Evolutionary conservation across 2,888 invertebrate genomes (phyloP).

Genomic region (Andrena trimmerana): DNA sequence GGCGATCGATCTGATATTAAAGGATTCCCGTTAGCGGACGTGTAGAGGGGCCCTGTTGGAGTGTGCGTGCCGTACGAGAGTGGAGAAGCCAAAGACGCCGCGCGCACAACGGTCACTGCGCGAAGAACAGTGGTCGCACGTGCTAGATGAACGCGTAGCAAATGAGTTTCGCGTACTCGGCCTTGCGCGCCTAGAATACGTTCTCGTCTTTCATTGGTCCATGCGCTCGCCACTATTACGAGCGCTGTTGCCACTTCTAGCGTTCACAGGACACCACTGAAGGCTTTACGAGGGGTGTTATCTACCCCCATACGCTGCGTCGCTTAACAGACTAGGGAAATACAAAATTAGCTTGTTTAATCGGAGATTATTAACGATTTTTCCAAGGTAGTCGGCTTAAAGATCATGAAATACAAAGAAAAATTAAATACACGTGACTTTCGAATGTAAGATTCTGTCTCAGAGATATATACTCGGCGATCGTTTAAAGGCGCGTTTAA

Average conservation of each 20-base stretch:
- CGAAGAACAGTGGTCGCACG: slow-evolving; percentile 75
- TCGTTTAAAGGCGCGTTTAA: slow-evolving; percentile 14
- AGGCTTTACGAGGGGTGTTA: slow-evolving; percentile 23
- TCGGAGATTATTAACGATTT: neutral
- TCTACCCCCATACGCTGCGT: slow-evolving; percentile 18
- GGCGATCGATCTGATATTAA: slow-evolving; percentile 89
- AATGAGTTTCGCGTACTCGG: slow-evolving; percentile 75
- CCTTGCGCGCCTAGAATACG: slow-evolving; percentile 77
- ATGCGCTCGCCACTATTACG: slow-evolving; percentile 16
- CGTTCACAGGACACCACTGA: slow-evolving; percentile 24
- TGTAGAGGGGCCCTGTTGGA: slow-evolving; percentile 86
- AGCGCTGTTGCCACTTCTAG: slow-evolving; percentile 58
- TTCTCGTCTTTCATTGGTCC: slow-evolving; percentile 72
- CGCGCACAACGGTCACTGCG: slow-evolving; percentile 75
- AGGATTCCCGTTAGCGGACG: slow-evolving; percentile 87
- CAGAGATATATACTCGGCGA: neutral
- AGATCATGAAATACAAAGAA: neutral
- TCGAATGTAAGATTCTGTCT: too few relatives aligned
- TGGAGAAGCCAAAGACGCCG: slow-evolving; percentile 76
- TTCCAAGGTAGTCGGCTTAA: neutral
- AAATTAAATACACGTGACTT: neutral
- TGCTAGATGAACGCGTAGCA: slow-evolving; percentile 75
- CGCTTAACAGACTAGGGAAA: slow-evolving; percentile 11
- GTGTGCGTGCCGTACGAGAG: slow-evolving; percentile 73
- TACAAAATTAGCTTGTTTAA: neutral